These are phyloP conservation scores for Octodon degus DNA, from an alignment of 2,113 vertebrate species.

Conservation along the genomic window DNA sequence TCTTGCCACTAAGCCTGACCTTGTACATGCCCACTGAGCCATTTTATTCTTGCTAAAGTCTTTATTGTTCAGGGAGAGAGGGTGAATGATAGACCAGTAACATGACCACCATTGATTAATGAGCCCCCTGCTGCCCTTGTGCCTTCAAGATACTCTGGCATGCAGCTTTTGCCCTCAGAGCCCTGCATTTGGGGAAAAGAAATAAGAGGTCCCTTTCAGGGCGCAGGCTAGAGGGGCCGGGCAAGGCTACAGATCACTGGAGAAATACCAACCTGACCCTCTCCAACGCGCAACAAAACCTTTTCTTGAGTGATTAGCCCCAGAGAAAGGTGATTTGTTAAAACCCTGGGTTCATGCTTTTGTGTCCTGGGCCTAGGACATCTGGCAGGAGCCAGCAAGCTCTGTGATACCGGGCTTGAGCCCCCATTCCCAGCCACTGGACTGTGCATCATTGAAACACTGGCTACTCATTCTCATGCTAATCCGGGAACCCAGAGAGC, in stretches of 20 bases:
- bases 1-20: constrained; percentile 80
- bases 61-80: constrained; percentile 64
- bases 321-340: constrained; percentile 88
- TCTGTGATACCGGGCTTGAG: constrained; percentile 81
- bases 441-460: constrained; percentile 88
- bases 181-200: constrained; percentile 24
- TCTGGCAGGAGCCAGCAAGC: constrained; percentile 89
- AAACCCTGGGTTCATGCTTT: constrained; percentile 76
- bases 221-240: constrained; percentile 37
- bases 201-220: constrained; percentile 69
- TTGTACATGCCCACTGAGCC: constrained; percentile 57
- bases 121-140: neutral
- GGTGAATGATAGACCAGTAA: constrained; percentile 31
- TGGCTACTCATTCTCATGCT: constrained; percentile 93
- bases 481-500: constrained; percentile 90
- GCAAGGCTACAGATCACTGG: constrained; percentile 62
- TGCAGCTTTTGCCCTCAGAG: constrained; percentile 70
- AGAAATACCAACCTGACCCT: constrained; percentile 79
- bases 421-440: constrained; percentile 87
- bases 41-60: constrained; percentile 71
- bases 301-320: constrained; percentile 70
- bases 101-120: constrained; percentile 32
- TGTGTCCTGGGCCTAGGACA: constrained; percentile 89
- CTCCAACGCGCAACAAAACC: constrained; percentile 49
- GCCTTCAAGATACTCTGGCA: neutral